Evolutionary conservation across 2,888 invertebrate genomes (phyloP), one percentile per base, ranked within the genome.

Genomic region (Meiosimyza platycephala): DNA sequence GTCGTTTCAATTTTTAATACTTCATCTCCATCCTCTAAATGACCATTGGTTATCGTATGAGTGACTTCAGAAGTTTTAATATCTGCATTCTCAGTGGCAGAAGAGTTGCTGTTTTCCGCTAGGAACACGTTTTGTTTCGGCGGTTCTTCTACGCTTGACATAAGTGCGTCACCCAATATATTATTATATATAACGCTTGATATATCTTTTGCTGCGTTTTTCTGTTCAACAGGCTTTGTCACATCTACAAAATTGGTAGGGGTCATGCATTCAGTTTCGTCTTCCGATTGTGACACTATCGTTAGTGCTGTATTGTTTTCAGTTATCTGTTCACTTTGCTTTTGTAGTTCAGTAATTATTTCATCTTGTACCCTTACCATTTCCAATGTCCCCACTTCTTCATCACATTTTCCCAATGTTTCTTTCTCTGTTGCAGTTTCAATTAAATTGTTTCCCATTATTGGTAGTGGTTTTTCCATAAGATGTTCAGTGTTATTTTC

Each of bases 331-430:
- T 80, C 77, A 66, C 83, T 84, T 52, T 85, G 81, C 54, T 79
- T 76, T 40, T 82, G 83, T 50, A 86, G 74, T 68, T 85, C 84
- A 22, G 76, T 80, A 57, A 85, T 79, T 64, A 85, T 82, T 66
- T 83, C 79, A 64, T 84, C 82, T 77, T 85, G 85, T 33, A 86
- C 57, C 57, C 71, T 59, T 7, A 72, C 64, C 65, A 73, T 48
- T 22, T 74, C 74, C 28, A 28, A 28, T 28, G 57, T n/a, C n/a
- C 13, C 48, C 6, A 7, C 2, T 4, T 28, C 28, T 16, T 5
- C 48, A 54, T 33, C 63, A 33, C 33, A 75, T 66, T 57, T 52
- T 63, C 22, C 40, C 64, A 51, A 13, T 67, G 52, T 51, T 59
- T 71, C 72, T 1, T 16, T 50, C 59, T 48, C 40, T 4, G 16